phyloP scores from a whole-genome alignment of 2,888 invertebrate genomes.

The Microctonus brassicae region DNA sequence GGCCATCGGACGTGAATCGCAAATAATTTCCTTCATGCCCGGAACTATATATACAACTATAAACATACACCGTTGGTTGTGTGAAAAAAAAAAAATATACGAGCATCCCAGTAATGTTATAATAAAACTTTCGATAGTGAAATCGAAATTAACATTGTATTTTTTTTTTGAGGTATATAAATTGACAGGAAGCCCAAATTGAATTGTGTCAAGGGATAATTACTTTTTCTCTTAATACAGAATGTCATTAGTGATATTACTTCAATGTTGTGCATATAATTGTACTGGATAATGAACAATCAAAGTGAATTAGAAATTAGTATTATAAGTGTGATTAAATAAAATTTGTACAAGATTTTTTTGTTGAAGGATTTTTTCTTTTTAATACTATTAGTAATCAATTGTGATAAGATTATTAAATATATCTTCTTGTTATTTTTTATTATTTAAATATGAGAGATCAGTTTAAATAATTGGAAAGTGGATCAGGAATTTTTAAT shows the following conservation, averaged over 20 bases:
- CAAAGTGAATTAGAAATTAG: background rate
- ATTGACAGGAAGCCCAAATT: background rate
- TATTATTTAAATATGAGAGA: background rate
- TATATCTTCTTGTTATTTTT: background rate
- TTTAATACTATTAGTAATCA: background rate
- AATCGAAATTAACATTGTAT: background rate
- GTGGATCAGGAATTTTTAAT: conserved; percentile 25
- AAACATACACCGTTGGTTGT: background rate
- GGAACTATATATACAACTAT: conserved; percentile 6
- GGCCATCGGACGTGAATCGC: conserved; percentile 49
- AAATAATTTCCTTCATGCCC: conserved; percentile 52
- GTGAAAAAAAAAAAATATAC: no score
- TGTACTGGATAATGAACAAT: background rate
- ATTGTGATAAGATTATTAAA: background rate
- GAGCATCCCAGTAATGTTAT: no score
- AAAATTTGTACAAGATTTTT: no score
- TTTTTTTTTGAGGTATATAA: background rate
- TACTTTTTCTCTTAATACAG: background rate
- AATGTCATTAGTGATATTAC: conserved; percentile 3
- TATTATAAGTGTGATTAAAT: background rate
- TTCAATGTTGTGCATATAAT: background rate
- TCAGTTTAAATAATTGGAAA: conserved; percentile 6
- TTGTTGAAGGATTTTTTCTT: no score
- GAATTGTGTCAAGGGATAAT: background rate
- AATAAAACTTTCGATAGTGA: no score